A percentile compares a stretch with the other conserved stretches of the same genome.
Evolutionary conservation across 2,888 invertebrate genomes (phyloP).

Genomic region (Limnephilus auricula): DNA sequence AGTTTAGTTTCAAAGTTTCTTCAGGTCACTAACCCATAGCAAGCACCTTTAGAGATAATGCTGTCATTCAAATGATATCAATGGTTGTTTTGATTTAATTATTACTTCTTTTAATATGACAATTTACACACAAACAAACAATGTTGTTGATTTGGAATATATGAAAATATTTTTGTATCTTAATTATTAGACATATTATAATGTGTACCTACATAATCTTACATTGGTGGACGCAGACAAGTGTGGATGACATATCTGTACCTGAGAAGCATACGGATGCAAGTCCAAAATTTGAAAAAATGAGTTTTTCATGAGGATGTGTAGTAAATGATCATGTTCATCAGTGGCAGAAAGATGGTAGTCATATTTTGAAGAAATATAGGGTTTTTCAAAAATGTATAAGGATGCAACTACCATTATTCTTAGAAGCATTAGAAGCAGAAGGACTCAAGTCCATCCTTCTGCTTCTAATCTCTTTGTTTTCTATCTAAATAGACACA

Average conservation of each 20-base stretch:
- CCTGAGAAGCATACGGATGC: too few relatives aligned
- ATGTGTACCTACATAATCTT: neutral
- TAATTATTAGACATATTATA: neutral
- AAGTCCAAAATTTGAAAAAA: too few relatives aligned
- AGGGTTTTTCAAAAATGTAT: too few relatives aligned
- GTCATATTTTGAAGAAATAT: too few relatives aligned
- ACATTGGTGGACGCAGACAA: neutral
- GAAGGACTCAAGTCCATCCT: too few relatives aligned
- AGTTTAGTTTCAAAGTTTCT: slow-evolving; percentile 53
- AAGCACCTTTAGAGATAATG: slow-evolving; percentile 43
- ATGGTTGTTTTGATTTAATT: slow-evolving; percentile 10
- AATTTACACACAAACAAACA: neutral
- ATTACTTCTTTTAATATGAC: neutral
- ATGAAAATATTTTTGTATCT: neutral
- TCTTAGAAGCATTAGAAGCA: too few relatives aligned
- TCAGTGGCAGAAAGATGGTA: too few relatives aligned
- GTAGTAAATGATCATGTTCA: too few relatives aligned
- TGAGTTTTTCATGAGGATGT: too few relatives aligned
- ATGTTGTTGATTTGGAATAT: neutral
- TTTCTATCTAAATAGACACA: too few relatives aligned
- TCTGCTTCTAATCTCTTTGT: too few relatives aligned
- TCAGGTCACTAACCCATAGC: slow-evolving; percentile 60
- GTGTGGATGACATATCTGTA: neutral
- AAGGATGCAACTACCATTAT: too few relatives aligned
- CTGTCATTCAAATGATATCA: slow-evolving; percentile 2